phyloP scores from a whole-genome alignment of 2,888 invertebrate genomes.

The Cybosia mesomella region DNA sequence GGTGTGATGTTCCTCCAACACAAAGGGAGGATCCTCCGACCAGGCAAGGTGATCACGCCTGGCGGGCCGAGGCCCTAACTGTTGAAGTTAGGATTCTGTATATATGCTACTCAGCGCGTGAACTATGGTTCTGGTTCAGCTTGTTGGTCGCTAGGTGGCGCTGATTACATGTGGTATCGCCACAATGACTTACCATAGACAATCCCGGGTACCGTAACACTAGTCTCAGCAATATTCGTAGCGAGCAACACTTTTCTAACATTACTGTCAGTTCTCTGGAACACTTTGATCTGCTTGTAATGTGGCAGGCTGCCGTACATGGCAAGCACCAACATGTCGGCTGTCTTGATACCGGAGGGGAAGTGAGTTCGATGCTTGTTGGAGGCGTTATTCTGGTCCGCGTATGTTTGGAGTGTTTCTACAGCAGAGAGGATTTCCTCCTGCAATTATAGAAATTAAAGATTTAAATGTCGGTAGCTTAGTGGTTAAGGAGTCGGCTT shows the following conservation, averaged over 20 bases:
- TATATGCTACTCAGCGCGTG: too few relatives aligned
- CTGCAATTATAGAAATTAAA: conserved; percentile 73
- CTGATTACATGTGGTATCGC: too few relatives aligned
- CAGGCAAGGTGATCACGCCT: too few relatives aligned
- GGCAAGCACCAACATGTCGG: conserved; percentile 90
- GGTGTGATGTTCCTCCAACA: too few relatives aligned
- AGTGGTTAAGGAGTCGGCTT: too few relatives aligned
- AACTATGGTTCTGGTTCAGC: too few relatives aligned
- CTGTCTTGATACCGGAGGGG: conserved; percentile 70
- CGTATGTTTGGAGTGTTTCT: conserved; percentile 88
- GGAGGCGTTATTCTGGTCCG: conserved; percentile 77
- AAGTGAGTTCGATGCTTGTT: conserved; percentile 79
- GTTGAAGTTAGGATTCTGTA: too few relatives aligned
- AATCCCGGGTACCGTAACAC: conserved; percentile 96
- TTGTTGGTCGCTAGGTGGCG: conserved; percentile 38
- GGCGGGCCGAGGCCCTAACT: too few relatives aligned
- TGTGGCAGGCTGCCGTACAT: conserved; percentile 96
- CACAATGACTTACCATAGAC: conserved; percentile 93
- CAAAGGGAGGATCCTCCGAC: too few relatives aligned
- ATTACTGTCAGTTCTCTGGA: conserved; percentile 90
- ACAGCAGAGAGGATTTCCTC: conserved; percentile 96
- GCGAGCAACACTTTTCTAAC: conserved; percentile 96
- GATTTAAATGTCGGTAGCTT: background rate
- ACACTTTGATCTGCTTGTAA: conserved; percentile 87
- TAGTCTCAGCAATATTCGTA: conserved; percentile 99